Evolutionary conservation across 1,140 invertebrate species (phyloP).

Genomic region (Adelges cooleyi): DNA sequence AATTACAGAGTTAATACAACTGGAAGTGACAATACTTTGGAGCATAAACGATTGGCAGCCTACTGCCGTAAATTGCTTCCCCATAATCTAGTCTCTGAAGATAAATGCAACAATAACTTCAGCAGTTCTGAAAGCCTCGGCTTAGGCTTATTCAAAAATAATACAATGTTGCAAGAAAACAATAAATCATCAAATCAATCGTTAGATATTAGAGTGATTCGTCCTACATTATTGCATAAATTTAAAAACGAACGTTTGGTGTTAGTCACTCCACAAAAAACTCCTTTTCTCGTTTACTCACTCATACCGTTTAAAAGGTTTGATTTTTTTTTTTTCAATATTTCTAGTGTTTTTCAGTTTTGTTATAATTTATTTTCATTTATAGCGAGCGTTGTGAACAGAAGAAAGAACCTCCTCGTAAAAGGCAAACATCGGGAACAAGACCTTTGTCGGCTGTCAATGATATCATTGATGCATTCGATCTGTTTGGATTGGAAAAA

Average conservation of each 20-base stretch:
- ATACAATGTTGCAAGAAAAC: constrained; percentile 23
- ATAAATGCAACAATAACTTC: constrained; percentile 49
- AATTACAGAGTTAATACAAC: constrained; percentile 45
- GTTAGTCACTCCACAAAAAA: constrained; percentile 26
- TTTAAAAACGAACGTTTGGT: constrained; percentile 14
- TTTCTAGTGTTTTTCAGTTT: not conserved
- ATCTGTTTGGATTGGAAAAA: constrained; percentile 67
- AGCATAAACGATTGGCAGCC: constrained; percentile 43
- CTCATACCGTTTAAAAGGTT: constrained; percentile 23
- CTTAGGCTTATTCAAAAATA: constrained; percentile 18
- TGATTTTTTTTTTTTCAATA: too few relatives aligned
- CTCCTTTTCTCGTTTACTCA: constrained; percentile 29
- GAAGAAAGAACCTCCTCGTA: constrained; percentile 56
- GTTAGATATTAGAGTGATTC: constrained; percentile 13
- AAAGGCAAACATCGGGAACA: constrained; percentile 66
- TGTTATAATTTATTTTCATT: not conserved
- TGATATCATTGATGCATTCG: constrained; percentile 72
- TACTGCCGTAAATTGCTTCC: constrained; percentile 43
- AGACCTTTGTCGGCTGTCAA: constrained; percentile 71
- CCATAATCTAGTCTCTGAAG: constrained; percentile 44
- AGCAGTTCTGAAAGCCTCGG: constrained; percentile 63
- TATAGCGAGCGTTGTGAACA: constrained; percentile 34
- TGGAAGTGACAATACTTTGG: constrained; percentile 46
- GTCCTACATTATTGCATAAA: constrained; percentile 11
- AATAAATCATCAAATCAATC: not conserved